phyloP scores from a whole-genome alignment of 2,797 vertebrate species.

The Chloroceryle inda region DNA sequence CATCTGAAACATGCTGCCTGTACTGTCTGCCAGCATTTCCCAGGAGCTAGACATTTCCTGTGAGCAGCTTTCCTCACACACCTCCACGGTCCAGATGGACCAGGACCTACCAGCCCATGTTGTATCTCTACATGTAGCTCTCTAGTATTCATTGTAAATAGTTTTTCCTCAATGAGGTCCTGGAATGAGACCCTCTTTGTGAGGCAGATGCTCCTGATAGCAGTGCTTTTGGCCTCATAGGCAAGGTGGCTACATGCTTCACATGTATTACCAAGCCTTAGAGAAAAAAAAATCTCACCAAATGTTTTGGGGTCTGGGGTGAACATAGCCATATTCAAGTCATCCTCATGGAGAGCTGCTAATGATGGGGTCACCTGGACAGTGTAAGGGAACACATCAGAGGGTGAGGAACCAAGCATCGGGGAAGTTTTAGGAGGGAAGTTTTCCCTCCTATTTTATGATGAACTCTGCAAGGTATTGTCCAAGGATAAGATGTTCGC shows the following conservation, averaged over 20 bases:
- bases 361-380: neutral
- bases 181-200: neutral
- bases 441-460: neutral
- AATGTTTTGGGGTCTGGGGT: neutral
- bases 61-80: neutral
- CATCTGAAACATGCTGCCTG: neutral
- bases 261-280: neutral
- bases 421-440: neutral
- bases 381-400: neutral
- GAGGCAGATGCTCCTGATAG: neutral
- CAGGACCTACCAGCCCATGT: neutral
- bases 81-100: no score
- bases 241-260: neutral
- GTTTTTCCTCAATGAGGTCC: neutral
- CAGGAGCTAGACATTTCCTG: neutral
- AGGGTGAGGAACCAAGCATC: neutral
- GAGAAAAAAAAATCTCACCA: neutral
- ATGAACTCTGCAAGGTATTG: neutral
- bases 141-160: neutral
- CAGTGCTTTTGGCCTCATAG: neutral
- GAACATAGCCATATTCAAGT: neutral
- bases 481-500: neutral
- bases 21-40: neutral
- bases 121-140: neutral
- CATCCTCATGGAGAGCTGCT: neutral